phyloP scores from a whole-genome alignment of 2,888 invertebrate species.

The Seira sanloemensis region DNA sequence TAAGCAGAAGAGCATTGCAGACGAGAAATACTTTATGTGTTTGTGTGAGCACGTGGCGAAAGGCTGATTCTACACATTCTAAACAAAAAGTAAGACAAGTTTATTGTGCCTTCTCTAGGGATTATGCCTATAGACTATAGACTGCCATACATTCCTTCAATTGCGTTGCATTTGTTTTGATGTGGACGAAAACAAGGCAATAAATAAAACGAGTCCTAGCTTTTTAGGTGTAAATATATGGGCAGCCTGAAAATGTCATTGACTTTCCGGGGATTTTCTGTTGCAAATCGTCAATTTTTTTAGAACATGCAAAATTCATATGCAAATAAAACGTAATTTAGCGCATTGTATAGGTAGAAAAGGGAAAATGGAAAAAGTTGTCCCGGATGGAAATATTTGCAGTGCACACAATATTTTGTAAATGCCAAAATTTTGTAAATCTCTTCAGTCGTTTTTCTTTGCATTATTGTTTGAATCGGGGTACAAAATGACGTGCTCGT shows the following conservation, averaged over 20 bases:
- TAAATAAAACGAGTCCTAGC: background rate
- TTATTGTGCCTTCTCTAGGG: background rate
- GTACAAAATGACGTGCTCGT: too few species aligned
- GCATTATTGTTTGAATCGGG: too few species aligned
- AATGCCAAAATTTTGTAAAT: background rate
- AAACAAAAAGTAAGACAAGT: background rate
- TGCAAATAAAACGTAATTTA: background rate
- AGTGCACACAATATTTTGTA: background rate
- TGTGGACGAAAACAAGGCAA: background rate
- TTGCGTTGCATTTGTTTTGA: background rate
- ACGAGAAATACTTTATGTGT: too few species aligned
- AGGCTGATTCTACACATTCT: background rate
- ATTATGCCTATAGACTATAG: background rate
- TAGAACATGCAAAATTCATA: too few species aligned
- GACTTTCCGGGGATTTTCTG: constrained; percentile 2
- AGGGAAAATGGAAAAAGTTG: background rate
- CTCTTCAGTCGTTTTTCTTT: background rate
- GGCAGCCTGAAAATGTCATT: background rate
- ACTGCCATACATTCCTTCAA: background rate
- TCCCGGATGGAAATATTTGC: background rate
- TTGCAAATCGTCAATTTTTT: background rate
- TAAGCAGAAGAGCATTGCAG: background rate
- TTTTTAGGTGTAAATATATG: background rate
- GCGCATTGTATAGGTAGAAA: background rate
- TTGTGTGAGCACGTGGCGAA: constrained; percentile 16